These are phyloP conservation scores for Varanus salvator DNA, from an alignment of 2,113 vertebrate genomes.

Conservation along the genomic window DNA sequence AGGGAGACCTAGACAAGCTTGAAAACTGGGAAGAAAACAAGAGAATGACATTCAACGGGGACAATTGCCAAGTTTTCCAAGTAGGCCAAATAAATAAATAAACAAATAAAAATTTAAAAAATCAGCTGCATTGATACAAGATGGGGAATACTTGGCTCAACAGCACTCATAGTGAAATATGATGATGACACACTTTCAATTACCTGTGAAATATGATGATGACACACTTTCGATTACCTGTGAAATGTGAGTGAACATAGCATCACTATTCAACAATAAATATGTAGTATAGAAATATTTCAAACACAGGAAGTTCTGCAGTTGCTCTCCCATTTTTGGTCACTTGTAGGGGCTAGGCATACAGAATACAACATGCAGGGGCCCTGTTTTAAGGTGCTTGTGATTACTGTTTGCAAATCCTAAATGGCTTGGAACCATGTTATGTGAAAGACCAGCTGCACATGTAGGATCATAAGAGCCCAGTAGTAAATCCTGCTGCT, in stretches of 20 bases:
- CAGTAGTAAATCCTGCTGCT: background rate
- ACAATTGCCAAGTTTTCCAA: too few species aligned
- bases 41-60: too few species aligned
- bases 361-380: background rate
- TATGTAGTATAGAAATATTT: background rate
- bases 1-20: too few species aligned
- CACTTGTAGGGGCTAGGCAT: background rate
- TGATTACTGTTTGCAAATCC: too few species aligned
- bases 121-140: too few species aligned
- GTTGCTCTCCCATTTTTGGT: background rate
- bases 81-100: too few species aligned
- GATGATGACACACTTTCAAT: background rate
- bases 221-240: background rate
- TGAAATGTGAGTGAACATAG: background rate
- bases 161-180: too few species aligned
- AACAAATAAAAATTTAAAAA: too few species aligned
- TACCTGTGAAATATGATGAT: background rate
- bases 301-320: background rate
- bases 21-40: too few species aligned
- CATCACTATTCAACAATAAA: background rate
- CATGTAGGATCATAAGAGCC: background rate
- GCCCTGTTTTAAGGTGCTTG: too few species aligned
- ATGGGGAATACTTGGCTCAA: too few species aligned
- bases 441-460: background rate
- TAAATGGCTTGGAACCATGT: background rate